Percentiles rank a stretch among this genome's conserved stretches.
Evolutionary conservation across 2,113 vertebrate species (phyloP).

Genomic region (Platysteira castanea): DNA sequence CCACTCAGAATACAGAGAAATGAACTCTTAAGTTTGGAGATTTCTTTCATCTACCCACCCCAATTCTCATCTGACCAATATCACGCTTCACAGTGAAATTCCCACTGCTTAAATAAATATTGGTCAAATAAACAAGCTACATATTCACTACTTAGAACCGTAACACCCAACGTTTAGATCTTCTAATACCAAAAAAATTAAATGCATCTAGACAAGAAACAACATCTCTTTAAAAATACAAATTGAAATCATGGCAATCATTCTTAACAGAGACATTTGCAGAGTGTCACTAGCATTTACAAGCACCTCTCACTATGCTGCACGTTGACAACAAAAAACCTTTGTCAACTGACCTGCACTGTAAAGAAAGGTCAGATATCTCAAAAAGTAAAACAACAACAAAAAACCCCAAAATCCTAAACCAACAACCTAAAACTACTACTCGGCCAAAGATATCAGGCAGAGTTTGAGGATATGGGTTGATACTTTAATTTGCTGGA

Average conservation of each 20-base stretch:
- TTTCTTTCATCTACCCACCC: not conserved
- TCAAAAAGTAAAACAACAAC: not conserved
- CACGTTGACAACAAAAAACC: not conserved
- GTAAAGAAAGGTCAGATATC: not conserved
- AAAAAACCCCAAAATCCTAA: not conserved
- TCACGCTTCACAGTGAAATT: not conserved
- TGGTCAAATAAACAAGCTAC: not conserved
- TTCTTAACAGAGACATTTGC: not conserved
- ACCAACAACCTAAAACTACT: not conserved
- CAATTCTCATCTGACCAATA: not conserved
- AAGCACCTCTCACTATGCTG: not conserved
- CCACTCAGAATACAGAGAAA: not conserved
- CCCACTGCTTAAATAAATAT: not conserved
- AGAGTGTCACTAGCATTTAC: not conserved
- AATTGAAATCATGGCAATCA: not conserved
- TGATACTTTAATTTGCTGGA: not conserved
- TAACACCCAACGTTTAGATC: not conserved
- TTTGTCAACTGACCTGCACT: not conserved
- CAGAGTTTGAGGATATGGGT: not conserved
- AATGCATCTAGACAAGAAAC: not conserved
- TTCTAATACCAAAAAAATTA: not conserved
- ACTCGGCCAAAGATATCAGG: not conserved
- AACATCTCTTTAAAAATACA: not conserved
- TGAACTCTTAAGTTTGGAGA: not conserved
- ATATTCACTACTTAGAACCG: not conserved